A percentile compares a stretch with the other conserved stretches of the same genome.
Evolutionary conservation across 92 coral and sea anemone genomes (phyloP).

Genomic region (Porites cylindrica): DNA sequence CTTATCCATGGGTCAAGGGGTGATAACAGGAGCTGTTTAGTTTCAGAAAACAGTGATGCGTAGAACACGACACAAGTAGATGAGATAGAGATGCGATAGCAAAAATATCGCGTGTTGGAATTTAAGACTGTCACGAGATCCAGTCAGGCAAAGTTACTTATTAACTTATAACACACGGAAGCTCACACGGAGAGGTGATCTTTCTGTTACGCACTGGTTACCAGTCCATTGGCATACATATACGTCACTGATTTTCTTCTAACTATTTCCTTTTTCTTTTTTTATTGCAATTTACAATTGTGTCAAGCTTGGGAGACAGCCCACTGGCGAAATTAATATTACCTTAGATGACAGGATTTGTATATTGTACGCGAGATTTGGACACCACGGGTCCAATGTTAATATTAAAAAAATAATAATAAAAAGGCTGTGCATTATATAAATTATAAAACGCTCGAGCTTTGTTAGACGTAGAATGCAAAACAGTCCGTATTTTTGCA

Average conservation of each 20-base stretch:
- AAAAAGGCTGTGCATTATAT: too few species aligned
- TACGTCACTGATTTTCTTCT: not conserved
- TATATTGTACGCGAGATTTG: too few species aligned
- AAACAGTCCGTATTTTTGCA: too few species aligned
- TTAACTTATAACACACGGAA: not conserved
- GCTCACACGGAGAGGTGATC: not conserved
- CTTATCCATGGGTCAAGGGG: constrained; percentile 64
- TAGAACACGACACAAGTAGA: not conserved
- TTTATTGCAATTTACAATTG: not conserved
- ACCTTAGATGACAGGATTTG: too few species aligned
- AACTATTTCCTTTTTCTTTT: not conserved
- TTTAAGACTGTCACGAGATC: constrained; percentile 9
- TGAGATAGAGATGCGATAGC: not conserved
- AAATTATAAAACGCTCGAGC: too few species aligned
- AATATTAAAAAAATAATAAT: too few species aligned
- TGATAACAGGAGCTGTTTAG: constrained; percentile 11
- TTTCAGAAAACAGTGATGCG: not conserved
- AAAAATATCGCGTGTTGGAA: constrained; percentile 24
- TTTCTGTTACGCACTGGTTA: not conserved
- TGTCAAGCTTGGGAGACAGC: too few species aligned
- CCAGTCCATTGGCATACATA: too few species aligned
- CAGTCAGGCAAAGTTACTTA: not conserved
- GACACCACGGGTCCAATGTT: too few species aligned
- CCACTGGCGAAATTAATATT: too few species aligned
- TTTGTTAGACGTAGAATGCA: too few species aligned